Evolutionary conservation across 2,113 vertebrate genomes (phyloP).

Genomic region (Morone chrysops): DNA sequence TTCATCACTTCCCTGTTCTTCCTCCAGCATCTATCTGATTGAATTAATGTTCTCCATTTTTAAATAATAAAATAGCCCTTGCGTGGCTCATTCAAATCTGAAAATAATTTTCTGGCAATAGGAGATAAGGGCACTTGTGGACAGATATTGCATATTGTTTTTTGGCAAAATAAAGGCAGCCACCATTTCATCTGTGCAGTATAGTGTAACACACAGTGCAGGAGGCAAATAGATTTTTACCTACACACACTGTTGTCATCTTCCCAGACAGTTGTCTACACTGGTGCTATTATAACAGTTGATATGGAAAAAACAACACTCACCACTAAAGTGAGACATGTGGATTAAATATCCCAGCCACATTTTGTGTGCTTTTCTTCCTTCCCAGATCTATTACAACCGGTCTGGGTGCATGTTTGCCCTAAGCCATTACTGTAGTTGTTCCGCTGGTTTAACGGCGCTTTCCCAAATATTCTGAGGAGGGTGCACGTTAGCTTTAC

Average conservation of each 20-base stretch:
- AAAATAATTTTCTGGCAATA: slow-evolving; percentile 45
- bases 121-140: slow-evolving; percentile 46
- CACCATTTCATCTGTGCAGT: slow-evolving; percentile 29
- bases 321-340: background rate
- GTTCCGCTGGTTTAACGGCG: slow-evolving; percentile 61
- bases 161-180: slow-evolving; percentile 29
- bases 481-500: background rate
- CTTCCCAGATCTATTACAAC: slow-evolving; percentile 63
- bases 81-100: slow-evolving; percentile 71
- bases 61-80: slow-evolving; percentile 63
- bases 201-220: background rate
- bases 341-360: slow-evolving; percentile 37
- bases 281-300: background rate
- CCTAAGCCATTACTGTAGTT: slow-evolving; percentile 13
- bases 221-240: background rate
- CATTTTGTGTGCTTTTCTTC: slow-evolving; percentile 12
- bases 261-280: slow-evolving; percentile 14
- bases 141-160: slow-evolving; percentile 29
- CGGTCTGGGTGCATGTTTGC: slow-evolving; percentile 68
- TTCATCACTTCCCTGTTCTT: slow-evolving; percentile 75
- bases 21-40: slow-evolving; percentile 71
- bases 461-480: slow-evolving; percentile 17
- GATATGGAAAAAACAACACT: background rate
- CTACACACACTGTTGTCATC: background rate
- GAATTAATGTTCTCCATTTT: slow-evolving; percentile 67